Percentiles rank a stretch among this genome's conserved stretches.
phyloP scores from a whole-genome alignment of 2,113 vertebrate genomes.

The Sigmodon hispidus region DNA sequence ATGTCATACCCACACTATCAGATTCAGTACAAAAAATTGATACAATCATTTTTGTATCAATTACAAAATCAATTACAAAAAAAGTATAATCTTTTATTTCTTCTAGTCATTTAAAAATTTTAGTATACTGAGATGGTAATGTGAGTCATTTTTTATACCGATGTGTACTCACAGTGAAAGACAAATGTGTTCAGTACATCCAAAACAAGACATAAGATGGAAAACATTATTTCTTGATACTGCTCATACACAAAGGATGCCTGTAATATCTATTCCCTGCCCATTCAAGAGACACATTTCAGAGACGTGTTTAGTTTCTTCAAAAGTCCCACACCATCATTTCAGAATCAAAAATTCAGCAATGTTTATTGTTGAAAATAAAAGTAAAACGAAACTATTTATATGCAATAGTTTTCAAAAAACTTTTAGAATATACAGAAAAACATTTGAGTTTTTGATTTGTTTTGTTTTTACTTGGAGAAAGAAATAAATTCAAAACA shows the following conservation, averaged over 20 bases:
- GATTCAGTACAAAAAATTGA: neutral
- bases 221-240: constrained; percentile 6
- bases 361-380: constrained; percentile 1
- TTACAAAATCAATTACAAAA: too few species aligned
- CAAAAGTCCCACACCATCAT: neutral
- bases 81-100: constrained; percentile 14
- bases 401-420: neutral
- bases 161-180: neutral
- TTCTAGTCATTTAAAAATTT: neutral
- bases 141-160: neutral
- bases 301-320: neutral
- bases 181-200: neutral
- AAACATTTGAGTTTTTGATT: neutral
- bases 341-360: neutral
- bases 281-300: neutral
- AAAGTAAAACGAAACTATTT: constrained; percentile 25
- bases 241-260: neutral
- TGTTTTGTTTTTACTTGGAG: neutral
- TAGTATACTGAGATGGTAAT: neutral
- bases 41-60: constrained; percentile 1
- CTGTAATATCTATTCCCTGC: neutral
- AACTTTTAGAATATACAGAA: too few species aligned
- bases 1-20: neutral
- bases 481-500: neutral
- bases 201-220: neutral